Percentiles rank a stretch among this genome's conserved stretches.
These are phyloP conservation scores for Himalopsyche phryganea DNA, from an alignment of 1,140 invertebrate species.

Conservation along the genomic window DNA sequence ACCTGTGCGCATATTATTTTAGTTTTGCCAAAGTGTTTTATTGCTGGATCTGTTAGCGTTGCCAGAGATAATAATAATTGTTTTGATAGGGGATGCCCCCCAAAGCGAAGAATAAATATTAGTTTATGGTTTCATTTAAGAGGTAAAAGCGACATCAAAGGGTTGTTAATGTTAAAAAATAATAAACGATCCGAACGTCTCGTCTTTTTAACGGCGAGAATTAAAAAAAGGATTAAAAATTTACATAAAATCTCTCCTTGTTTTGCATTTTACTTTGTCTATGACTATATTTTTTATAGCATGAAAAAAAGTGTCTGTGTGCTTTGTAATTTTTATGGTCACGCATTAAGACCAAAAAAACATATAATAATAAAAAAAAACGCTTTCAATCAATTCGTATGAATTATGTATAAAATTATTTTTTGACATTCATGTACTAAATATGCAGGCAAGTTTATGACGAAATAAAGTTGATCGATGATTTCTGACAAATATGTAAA, in stretches of 20 bases:
- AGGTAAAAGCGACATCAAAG: constrained; percentile 26
- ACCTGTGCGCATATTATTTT: too few species aligned
- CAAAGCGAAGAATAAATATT: constrained; percentile 30
- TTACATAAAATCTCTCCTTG: constrained; percentile 26
- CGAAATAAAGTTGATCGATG: constrained; percentile 11
- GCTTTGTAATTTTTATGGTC: constrained; percentile 6
- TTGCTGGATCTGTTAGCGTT: constrained; percentile 1
- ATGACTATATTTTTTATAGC: constrained; percentile 13
- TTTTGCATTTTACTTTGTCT: constrained; percentile 22
- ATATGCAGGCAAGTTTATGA: constrained; percentile 14
- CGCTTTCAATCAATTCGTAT: constrained; percentile 17
- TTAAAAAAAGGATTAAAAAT: constrained; percentile 33
- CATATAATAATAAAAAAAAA: neutral
- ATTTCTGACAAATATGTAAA: neutral
- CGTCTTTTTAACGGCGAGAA: constrained; percentile 20
- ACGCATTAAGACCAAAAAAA: constrained; percentile 5
- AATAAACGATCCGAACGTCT: constrained; percentile 10
- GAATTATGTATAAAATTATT: constrained; percentile 2
- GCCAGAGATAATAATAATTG: constrained; percentile 26
- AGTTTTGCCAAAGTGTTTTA: constrained; percentile 2
- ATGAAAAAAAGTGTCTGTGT: constrained; percentile 1
- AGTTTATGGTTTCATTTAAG: constrained; percentile 32
- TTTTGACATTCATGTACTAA: constrained; percentile 2
- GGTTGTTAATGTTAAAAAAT: constrained; percentile 21
- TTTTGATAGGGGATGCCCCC: constrained; percentile 25